Evolutionary conservation across 2,113 vertebrate species (phyloP).

Genomic region (Actenoides lindsayi): DNA sequence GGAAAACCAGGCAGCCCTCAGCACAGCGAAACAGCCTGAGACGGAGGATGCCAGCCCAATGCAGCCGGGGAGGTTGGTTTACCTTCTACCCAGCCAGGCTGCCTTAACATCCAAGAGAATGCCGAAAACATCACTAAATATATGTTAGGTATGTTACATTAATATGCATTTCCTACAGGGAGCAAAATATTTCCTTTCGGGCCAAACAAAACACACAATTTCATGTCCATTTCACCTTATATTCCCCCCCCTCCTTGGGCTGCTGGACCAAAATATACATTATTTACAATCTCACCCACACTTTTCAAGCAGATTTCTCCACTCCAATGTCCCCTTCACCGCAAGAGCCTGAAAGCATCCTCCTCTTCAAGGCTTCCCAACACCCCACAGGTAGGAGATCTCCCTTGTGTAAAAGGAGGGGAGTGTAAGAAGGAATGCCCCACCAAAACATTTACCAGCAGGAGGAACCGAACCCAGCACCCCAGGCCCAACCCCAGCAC

Average conservation of each 20-base stretch:
- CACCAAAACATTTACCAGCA: not conserved
- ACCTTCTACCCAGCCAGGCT: not conserved
- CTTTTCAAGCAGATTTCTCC: not conserved
- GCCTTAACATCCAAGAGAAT: not conserved
- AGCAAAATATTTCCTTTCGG: not conserved
- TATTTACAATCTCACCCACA: not conserved
- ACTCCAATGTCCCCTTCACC: not conserved
- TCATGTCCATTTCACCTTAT: not conserved
- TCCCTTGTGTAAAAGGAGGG: not conserved
- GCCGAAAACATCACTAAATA: not conserved
- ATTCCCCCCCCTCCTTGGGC: not conserved
- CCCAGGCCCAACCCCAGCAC: not conserved
- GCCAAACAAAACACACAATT: not conserved
- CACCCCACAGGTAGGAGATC: not conserved
- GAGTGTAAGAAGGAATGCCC: not conserved
- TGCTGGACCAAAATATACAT: not conserved
- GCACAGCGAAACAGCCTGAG: not conserved
- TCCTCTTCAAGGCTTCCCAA: not conserved
- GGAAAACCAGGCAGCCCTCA: not conserved
- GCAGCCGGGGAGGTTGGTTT: not conserved
- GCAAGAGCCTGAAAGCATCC: not conserved
- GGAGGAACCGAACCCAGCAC: not conserved
- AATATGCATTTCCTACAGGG: not conserved
- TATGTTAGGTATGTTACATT: not conserved
- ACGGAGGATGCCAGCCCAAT: not conserved